Conservation (phyloP, 2,888 invertebrate genomes). For the Brachylomia viminalis region DNA sequence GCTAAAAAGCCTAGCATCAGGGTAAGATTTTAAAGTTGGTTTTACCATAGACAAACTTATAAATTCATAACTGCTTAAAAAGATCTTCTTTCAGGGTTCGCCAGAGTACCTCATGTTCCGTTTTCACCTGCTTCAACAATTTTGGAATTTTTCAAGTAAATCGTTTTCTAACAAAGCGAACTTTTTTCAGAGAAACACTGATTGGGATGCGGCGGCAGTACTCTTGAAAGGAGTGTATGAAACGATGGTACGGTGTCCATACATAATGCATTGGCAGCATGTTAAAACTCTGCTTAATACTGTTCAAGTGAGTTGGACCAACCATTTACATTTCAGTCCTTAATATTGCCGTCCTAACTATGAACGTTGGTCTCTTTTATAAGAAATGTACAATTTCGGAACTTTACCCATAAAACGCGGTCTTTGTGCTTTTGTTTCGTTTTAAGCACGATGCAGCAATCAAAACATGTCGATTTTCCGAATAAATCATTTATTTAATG, state of each 20-base stretch:
- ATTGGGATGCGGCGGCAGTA: conserved; percentile 99
- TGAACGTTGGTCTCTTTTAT: background rate
- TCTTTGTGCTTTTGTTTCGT: background rate
- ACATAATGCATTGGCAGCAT: conserved; percentile 98
- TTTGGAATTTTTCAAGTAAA: background rate
- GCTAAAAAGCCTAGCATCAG: conserved; percentile 98
- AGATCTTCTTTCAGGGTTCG: background rate
- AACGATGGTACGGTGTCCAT: conserved; percentile 97
- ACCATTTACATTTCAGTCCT: background rate
- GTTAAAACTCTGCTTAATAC: conserved; percentile 96
- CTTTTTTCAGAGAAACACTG: conserved; percentile 95
- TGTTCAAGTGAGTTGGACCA: conserved; percentile 92
- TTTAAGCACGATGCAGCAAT: background rate
- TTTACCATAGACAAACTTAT: background rate
- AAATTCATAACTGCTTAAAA: conserved; percentile 1
- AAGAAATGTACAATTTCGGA: background rate
- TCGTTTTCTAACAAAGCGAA: background rate
- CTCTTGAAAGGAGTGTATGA: conserved; percentile 98
- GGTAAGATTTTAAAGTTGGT: conserved; percentile 81
- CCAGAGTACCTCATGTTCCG: background rate
- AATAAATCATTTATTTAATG: background rate
- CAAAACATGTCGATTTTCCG: background rate
- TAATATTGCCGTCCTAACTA: background rate
- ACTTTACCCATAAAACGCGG: background rate
- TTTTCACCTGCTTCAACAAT: background rate